These are phyloP conservation scores for Porites lutea DNA, from an alignment of 64 coral and sea anemone genomes.

Conservation along the genomic window DNA sequence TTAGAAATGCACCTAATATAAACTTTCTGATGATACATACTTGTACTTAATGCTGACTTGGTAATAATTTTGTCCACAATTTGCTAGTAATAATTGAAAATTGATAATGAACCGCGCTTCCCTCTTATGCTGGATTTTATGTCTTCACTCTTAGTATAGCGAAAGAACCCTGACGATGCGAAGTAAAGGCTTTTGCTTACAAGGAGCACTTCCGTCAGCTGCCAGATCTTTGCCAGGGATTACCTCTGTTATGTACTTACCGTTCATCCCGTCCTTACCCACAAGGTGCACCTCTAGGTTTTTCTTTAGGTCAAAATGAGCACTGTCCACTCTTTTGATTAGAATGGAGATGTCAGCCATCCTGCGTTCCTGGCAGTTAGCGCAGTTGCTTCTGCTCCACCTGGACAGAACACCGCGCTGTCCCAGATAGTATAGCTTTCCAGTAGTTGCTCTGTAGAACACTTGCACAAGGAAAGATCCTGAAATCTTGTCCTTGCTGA, in stretches of 20 bases:
- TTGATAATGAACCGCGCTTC: conserved; percentile 11
- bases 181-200: conserved; percentile 30
- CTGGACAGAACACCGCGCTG: conserved; percentile 51
- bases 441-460: conserved; percentile 42
- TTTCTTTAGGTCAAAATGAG: conserved; percentile 23
- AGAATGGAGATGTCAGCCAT: conserved; percentile 43
- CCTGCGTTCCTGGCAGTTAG: conserved; percentile 43
- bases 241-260: neutral
- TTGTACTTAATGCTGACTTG: conserved; percentile 3
- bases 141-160: conserved; percentile 33
- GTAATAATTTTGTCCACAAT: conserved; percentile 8
- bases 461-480: conserved; percentile 58
- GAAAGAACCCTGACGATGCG: conserved; percentile 18
- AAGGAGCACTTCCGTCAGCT: conserved; percentile 8
- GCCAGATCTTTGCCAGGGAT: conserved; percentile 30
- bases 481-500: conserved; percentile 59
- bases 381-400: conserved; percentile 45
- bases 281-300: conserved; percentile 46
- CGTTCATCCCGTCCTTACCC: conserved; percentile 25
- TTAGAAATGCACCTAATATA: neutral
- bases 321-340: conserved; percentile 1
- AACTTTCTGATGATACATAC: neutral
- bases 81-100: neutral
- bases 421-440: conserved; percentile 53
- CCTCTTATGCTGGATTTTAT: conserved; percentile 10